phyloP scores from a whole-genome alignment of 2,888 invertebrate genomes.

The Nesidiocoris tenuis region DNA sequence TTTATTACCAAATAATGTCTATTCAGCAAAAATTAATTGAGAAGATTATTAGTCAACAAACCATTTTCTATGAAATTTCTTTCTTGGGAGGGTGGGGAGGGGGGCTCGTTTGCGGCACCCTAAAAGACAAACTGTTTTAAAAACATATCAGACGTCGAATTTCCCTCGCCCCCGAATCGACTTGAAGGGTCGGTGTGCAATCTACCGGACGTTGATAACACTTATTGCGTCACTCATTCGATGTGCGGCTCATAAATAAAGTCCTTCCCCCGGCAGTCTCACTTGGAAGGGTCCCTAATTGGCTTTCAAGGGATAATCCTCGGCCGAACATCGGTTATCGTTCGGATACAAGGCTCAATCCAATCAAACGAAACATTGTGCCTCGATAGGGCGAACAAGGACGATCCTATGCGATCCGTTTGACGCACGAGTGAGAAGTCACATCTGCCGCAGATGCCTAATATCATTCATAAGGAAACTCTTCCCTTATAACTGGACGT shows the following conservation, averaged over 20 bases:
- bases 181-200: constrained; percentile 25
- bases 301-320: constrained; percentile 47
- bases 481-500: too few relatives aligned
- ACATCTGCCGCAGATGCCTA: neutral
- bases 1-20: too few relatives aligned
- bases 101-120: too few relatives aligned
- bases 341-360: constrained; percentile 15
- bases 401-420: neutral
- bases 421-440: neutral
- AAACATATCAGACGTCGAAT: constrained; percentile 41
- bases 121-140: too few relatives aligned
- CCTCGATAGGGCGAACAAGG: neutral
- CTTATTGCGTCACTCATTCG: constrained; percentile 46
- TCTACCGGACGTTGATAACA: constrained; percentile 43
- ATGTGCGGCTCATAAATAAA: constrained; percentile 40
- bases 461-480: neutral
- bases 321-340: constrained; percentile 44
- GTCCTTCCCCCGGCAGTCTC: constrained; percentile 43
- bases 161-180: constrained; percentile 24
- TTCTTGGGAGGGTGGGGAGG: too few relatives aligned
- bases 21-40: too few relatives aligned
- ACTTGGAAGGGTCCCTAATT: constrained; percentile 34
- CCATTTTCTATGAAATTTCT: too few relatives aligned
- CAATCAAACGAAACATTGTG: constrained; percentile 8
- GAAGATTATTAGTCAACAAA: too few relatives aligned